Evolutionary conservation across 2,113 vertebrate species (phyloP).

Genomic region (Crotophaga sulcirostris): DNA sequence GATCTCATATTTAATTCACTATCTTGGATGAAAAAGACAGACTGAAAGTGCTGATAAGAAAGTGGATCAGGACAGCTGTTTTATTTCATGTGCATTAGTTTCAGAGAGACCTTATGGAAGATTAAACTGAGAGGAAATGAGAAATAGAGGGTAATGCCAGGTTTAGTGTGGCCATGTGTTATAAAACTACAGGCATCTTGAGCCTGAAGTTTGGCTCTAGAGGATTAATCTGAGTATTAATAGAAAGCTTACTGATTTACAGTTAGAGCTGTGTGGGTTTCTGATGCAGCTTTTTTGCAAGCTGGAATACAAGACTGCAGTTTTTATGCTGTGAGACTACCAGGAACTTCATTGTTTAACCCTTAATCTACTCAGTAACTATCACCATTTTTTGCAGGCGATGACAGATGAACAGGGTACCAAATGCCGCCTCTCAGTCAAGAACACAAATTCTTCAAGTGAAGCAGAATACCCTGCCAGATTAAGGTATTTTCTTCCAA

Average conservation of each 20-base stretch:
- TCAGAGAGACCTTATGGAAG: conserved; percentile 15
- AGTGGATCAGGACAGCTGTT: conserved; percentile 39
- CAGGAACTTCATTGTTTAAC: not conserved
- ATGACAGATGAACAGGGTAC: not conserved
- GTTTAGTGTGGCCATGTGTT: conserved; percentile 9
- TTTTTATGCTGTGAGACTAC: not conserved
- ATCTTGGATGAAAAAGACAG: conserved; percentile 47
- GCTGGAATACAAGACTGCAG: not conserved
- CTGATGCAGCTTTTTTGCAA: not conserved
- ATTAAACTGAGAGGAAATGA: conserved; percentile 51
- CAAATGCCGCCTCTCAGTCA: not conserved
- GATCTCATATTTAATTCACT: conserved; percentile 51
- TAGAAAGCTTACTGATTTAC: conserved; percentile 31
- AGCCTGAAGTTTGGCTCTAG: conserved; percentile 14
- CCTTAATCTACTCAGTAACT: not conserved
- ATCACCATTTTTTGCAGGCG: not conserved
- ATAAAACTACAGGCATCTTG: not conserved
- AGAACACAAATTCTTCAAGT: not conserved
- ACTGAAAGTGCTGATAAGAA: conserved; percentile 53
- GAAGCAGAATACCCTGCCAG: not conserved
- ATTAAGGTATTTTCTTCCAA: not conserved
- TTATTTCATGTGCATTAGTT: conserved; percentile 49
- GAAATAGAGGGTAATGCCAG: conserved; percentile 30
- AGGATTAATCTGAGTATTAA: conserved; percentile 36
- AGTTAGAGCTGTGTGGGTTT: not conserved